Evolutionary conservation across 1,140 invertebrate genomes (phyloP).

Genomic region (Zaprionus lachaisei): DNA sequence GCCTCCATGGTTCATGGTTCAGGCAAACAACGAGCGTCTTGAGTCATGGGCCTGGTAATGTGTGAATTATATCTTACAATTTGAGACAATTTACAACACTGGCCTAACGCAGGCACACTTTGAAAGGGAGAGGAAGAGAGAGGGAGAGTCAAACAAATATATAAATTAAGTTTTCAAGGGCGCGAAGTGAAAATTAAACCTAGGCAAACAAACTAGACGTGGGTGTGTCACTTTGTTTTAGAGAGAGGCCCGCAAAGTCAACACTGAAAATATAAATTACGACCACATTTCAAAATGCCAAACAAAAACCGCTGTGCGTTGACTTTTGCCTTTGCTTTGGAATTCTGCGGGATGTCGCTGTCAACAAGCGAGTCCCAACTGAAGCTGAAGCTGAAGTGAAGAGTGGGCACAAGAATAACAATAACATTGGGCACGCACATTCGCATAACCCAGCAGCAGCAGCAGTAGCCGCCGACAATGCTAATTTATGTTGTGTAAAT

Average conservation of each 20-base stretch:
- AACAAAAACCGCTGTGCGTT: conserved; percentile 9
- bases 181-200: conserved; percentile 68
- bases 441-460: conserved; percentile 21
- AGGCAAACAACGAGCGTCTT: conserved; percentile 61
- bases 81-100: conserved; percentile 77
- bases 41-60: conserved; percentile 76
- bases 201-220: conserved; percentile 56
- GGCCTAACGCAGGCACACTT: conserved; percentile 38
- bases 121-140: background rate
- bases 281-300: conserved; percentile 42
- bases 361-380: conserved; percentile 14
- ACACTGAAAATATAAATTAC: conserved; percentile 54
- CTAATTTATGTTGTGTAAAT: conserved; percentile 76
- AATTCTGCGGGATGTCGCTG: conserved; percentile 13
- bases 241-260: conserved; percentile 21
- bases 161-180: conserved; percentile 72
- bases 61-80: conserved; percentile 82
- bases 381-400: too few relatives aligned
- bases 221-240: background rate
- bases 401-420: conserved; percentile 4
- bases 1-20: conserved; percentile 65
- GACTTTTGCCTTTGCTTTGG: conserved; percentile 27
- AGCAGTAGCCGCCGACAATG: conserved; percentile 37
- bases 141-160: conserved; percentile 51
- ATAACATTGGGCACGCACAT: conserved; percentile 32